Base-by-base conservation (phyloP, 2,113 vertebrate species). In the Rhombomys opimus region DNA sequence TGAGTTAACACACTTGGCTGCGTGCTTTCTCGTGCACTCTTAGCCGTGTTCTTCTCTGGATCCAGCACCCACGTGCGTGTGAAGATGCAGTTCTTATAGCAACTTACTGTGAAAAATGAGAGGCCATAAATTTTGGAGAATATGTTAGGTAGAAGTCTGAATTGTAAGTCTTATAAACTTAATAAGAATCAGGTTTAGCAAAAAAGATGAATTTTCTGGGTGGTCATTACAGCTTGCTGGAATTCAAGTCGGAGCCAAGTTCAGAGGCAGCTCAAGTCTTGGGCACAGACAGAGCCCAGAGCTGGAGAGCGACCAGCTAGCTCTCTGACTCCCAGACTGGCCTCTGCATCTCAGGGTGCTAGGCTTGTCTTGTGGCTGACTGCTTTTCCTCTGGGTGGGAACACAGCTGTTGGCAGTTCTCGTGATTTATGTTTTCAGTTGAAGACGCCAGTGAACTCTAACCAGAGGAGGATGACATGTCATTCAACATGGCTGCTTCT, bases 311-410 rank as follows among this genome's bases (percentile, higher is more conserved):
- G 0, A 15, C 50, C 85, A 85, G 38, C 20, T 46, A 84, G n/a
- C 18, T 41, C 30, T 41, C 32, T 38, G 72, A n/a, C 84, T 54
- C 54, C 23, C 52, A 14, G 32, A 35, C 59, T 72, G 4, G 11
- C 35, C 65, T 91, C 94, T 75, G 73, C 52, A 10, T 27, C 57
- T 80, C 90, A 13, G 77, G 67, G 54, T 82, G 38, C 87, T 91
- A 75, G 68, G 61, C 93, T 95, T 50, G 54, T 87, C 88, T 82
- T 46, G 54, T 7, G 63, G 70, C 54, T 73, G 52, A 67, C 78
- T 91, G 90, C 78, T 57, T 94, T 91, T 52, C 86, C 87, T 81
- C 77, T 38, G 67, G 27, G n/a, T 50, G 57, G 78, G 77, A 93
- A 87, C 17, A 75, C 0, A 0, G 18, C 72, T 52, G 54, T 41